phyloP scores from a whole-genome alignment of 2,888 invertebrate species.

The Trachelus tabidus region DNA sequence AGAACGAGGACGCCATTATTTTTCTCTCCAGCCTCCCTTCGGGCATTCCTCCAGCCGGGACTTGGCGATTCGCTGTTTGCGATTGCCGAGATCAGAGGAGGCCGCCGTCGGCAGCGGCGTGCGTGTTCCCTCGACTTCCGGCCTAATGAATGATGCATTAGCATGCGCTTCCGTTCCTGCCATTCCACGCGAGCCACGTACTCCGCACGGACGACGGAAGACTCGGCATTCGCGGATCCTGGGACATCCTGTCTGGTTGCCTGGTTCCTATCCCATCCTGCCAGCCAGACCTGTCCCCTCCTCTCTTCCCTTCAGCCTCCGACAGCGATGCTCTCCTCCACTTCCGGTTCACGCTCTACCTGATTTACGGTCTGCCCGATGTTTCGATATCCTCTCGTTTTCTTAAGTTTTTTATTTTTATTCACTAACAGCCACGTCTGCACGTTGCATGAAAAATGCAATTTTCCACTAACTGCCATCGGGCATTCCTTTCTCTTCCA shows the following conservation, averaged over 20 bases:
- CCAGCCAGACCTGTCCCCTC: too few relatives aligned
- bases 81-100: slow-evolving; percentile 24
- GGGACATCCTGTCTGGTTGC: not conserved
- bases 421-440: too few relatives aligned
- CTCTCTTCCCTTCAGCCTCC: not conserved
- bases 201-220: not conserved
- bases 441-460: too few relatives aligned
- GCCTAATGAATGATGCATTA: slow-evolving; percentile 52
- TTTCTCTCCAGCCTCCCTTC: too few relatives aligned
- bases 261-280: too few relatives aligned
- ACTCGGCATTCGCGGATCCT: not conserved
- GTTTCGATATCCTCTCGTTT: too few relatives aligned
- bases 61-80: too few relatives aligned
- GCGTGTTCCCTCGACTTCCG: slow-evolving; percentile 41
- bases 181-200: slow-evolving; percentile 23
- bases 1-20: too few relatives aligned
- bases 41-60: too few relatives aligned
- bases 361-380: not conserved
- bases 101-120: slow-evolving; percentile 27
- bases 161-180: slow-evolving; percentile 43
- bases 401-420: too few relatives aligned
- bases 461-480: too few relatives aligned
- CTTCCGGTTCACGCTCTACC: slow-evolving; percentile 29
- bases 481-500: too few relatives aligned
- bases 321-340: slow-evolving; percentile 16